Evolutionary conservation across 2,888 invertebrate genomes (phyloP), one percentile per base, ranked within the genome.

Genomic region (Galerucella nymphaeae): DNA sequence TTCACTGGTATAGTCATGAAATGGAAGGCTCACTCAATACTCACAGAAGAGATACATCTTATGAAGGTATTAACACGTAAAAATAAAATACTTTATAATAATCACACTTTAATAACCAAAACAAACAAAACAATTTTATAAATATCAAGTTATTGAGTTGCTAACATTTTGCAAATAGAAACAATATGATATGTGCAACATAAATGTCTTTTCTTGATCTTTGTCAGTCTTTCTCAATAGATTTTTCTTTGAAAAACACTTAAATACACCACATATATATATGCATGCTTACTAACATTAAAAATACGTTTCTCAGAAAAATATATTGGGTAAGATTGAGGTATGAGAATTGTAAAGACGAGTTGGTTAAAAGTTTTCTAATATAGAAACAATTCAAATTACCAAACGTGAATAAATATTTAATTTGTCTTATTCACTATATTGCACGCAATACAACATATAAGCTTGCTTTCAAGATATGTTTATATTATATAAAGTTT

Each of bases 61-160:
- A 55, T 5, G 4, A 55, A 55, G 18, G 2, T 55, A 10, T 55
- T 5, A 55, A 18, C 16, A 55, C 2, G 11, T 2, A 55, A 55
- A 45, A 58, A 58, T 30, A 58, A 58, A 58, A 58, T 30, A 9
- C 14, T 30, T 58, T 9, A 72, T 82, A 83, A 84, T 85, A 84
- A 83, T 84, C 86, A 86, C 86, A 86, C 86, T 86, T 86, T 86
- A 86, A 85, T 85, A 84, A 84, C 83, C 80, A 82, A 85, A 85
- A 85, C 85, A 84, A 85, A 86, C 84, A 84, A 85, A 85, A 85
- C 85, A 85, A 83, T 83, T 75, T 84, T 82, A 83, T 84, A 30
- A 30, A 30, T 38, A 84, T 85, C 83, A 84, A 82, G 82, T 85
- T 83, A 83, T 82, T 83, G 69, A 62, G 69, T 82, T 83, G 82